These are phyloP conservation scores for Lysiphlebus fabarum DNA, from an alignment of 1,140 invertebrate genomes.

Conservation along the genomic window DNA sequence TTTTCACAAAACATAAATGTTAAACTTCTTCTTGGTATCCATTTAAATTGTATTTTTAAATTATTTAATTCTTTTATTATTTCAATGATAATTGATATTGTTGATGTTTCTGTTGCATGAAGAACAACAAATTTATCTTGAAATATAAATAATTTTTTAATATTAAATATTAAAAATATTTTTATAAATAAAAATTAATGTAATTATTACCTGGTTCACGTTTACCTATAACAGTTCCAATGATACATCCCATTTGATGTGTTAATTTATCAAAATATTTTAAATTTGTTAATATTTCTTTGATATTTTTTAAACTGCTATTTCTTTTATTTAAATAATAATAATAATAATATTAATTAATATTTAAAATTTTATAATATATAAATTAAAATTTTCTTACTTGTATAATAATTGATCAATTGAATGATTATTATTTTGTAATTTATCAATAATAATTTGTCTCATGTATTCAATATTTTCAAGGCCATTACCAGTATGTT, in stretches of 20 bases:
- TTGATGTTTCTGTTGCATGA: slow-evolving; percentile 37
- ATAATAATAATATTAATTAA: slow-evolving; percentile 10
- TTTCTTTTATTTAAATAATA: neutral
- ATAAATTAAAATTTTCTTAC: slow-evolving; percentile 3
- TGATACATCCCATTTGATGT: neutral
- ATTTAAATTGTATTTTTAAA: slow-evolving; percentile 34
- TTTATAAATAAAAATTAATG: slow-evolving; percentile 9
- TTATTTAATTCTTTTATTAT: slow-evolving; percentile 39
- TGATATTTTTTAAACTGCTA: slow-evolving; percentile 23
- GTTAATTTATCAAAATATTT: slow-evolving; percentile 27
- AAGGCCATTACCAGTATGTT: slow-evolving; percentile 44
- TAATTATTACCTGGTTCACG: neutral
- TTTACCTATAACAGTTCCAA: neutral
- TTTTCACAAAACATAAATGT: slow-evolving; percentile 45
- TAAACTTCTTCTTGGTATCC: slow-evolving; percentile 44
- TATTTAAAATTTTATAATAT: slow-evolving; percentile 7
- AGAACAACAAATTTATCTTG: slow-evolving; percentile 48
- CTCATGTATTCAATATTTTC: slow-evolving; percentile 35
- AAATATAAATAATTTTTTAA: slow-evolving; percentile 27
- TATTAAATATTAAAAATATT: too few relatives aligned
- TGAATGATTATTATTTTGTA: slow-evolving; percentile 31
- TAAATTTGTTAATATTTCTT: slow-evolving; percentile 27
- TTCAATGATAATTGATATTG: slow-evolving; percentile 35
- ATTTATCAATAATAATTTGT: slow-evolving; percentile 29
- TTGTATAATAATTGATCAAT: slow-evolving; percentile 17